Conservation (phyloP, 1,140 invertebrate species). For the Apis florea region DNA sequence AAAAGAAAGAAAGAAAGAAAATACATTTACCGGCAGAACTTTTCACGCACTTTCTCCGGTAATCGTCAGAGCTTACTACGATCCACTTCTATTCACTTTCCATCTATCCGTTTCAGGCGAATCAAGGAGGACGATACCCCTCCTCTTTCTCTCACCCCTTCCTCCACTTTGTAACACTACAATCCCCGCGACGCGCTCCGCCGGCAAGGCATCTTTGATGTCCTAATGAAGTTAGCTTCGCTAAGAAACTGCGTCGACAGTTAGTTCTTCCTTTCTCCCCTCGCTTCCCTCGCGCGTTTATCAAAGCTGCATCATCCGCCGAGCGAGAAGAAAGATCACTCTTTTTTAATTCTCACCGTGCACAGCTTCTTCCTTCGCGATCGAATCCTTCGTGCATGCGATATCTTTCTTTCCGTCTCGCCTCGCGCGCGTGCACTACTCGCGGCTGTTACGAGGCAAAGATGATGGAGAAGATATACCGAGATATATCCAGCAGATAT, state of each 20-base stretch:
- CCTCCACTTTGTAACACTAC: neutral
- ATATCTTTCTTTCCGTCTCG: conserved; percentile 18
- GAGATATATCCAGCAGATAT: neutral
- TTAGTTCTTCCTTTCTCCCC: neutral
- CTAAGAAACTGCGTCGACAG: conserved; percentile 60
- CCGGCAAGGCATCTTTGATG: conserved; percentile 61
- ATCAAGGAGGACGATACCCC: neutral
- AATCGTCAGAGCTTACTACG: neutral
- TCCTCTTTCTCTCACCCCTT: neutral
- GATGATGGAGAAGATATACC: neutral
- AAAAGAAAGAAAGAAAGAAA: too few species aligned
- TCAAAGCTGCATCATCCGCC: neutral
- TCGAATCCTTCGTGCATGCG: neutral
- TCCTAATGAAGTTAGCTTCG: conserved; percentile 64
- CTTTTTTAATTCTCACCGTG: neutral
- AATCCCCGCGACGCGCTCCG: conserved; percentile 5
- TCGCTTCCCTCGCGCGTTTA: conserved; percentile 1
- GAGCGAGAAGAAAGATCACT: neutral
- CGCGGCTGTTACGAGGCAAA: neutral
- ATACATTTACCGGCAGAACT: too few species aligned
- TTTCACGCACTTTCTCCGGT: too few species aligned
- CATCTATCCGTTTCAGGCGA: neutral
- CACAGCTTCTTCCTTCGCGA: neutral
- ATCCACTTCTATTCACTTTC: neutral
- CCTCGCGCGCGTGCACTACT: neutral